Conservation (phyloP, 1,140 invertebrate species). For the Tetranychus cinnabarinus region DNA sequence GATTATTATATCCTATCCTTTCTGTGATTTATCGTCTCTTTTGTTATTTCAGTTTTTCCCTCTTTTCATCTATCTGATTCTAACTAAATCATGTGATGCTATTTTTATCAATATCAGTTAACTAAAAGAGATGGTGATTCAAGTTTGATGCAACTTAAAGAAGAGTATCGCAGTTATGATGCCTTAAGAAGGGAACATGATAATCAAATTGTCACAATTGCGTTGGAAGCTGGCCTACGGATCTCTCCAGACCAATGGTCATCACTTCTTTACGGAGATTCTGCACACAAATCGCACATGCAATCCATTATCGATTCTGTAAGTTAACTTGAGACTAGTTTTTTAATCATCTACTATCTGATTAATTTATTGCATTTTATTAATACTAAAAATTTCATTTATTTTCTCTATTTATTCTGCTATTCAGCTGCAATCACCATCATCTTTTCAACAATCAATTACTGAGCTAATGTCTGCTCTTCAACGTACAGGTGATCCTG, state of each 20-base stretch:
- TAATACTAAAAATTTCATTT: neutral
- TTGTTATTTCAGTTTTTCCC: neutral
- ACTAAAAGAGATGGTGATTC: constrained; percentile 82
- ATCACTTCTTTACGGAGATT: constrained; percentile 80
- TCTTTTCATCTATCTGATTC: neutral
- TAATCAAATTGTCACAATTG: constrained; percentile 93
- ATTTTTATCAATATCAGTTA: constrained; percentile 1
- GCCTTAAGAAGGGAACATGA: constrained; percentile 79
- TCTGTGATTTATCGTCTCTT: too few species aligned
- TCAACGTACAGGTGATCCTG: constrained; percentile 69
- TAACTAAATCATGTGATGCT: constrained; percentile 3
- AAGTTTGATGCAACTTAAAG: constrained; percentile 92
- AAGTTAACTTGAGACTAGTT: constrained; percentile 1
- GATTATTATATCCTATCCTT: too few species aligned
- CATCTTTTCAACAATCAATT: constrained; percentile 57
- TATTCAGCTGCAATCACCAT: constrained; percentile 55
- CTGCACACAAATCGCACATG: constrained; percentile 87
- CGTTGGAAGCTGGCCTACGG: constrained; percentile 79
- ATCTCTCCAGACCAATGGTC: constrained; percentile 98
- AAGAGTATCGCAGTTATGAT: constrained; percentile 88
- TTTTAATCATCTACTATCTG: neutral
- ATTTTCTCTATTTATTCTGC: neutral
- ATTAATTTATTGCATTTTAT: too few species aligned
- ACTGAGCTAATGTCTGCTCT: constrained; percentile 76
- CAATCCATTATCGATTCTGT: constrained; percentile 73